These are phyloP conservation scores for Tridacna gigas DNA, from an alignment of 2,888 invertebrate species.

Conservation along the genomic window DNA sequence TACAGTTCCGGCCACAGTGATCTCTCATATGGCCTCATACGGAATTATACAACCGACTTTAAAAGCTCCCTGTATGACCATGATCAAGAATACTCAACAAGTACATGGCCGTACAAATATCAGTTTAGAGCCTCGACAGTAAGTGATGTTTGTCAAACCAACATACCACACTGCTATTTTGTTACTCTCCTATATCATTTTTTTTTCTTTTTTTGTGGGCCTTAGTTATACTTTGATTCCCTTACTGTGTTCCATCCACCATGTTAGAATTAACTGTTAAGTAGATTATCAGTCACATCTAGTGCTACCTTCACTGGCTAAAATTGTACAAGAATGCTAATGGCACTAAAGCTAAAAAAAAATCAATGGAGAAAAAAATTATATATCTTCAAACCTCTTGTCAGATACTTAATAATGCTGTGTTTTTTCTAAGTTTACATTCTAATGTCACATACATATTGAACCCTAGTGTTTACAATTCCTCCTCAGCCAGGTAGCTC, in stretches of 20 bases:
- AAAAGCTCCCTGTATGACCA: constrained; percentile 71
- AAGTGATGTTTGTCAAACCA: constrained; percentile 50
- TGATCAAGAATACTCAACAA: constrained; percentile 62
- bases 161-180: constrained; percentile 42
- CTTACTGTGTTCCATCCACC: neutral
- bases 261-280: constrained; percentile 16
- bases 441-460: too few relatives aligned
- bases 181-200: constrained; percentile 17
- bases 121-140: constrained; percentile 74
- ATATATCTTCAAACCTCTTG: too few relatives aligned
- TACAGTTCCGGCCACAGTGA: constrained; percentile 57
- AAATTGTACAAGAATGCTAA: constrained; percentile 3
- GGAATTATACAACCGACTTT: constrained; percentile 65
- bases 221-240: constrained; percentile 14
- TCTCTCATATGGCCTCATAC: constrained; percentile 57
- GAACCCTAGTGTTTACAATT: too few relatives aligned
- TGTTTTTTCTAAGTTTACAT: too few relatives aligned
- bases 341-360: neutral
- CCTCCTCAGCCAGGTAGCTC: too few relatives aligned
- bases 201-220: constrained; percentile 13
- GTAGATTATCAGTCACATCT: constrained; percentile 7
- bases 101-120: constrained; percentile 81
- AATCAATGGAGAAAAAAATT: neutral
- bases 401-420: too few relatives aligned
- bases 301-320: constrained; percentile 9